These are phyloP conservation scores for Microtus oregoni DNA, from an alignment of 2,113 vertebrate genomes.

Conservation along the genomic window DNA sequence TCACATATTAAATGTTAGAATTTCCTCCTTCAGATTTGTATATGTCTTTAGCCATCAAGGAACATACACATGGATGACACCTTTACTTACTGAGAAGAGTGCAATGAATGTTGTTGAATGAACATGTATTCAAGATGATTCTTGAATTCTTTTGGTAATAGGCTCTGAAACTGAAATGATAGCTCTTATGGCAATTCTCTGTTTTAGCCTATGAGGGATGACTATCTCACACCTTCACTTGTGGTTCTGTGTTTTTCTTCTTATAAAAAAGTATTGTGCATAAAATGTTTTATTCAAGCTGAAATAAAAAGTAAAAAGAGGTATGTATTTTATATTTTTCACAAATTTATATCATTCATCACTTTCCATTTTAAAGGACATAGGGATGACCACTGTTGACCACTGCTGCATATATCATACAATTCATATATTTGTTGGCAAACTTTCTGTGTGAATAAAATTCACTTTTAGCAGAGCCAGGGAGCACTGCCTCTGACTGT, in stretches of 20 bases:
- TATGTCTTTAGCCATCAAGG: not conserved
- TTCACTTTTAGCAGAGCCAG: not conserved
- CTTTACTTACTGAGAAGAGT: not conserved
- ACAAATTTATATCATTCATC: not conserved
- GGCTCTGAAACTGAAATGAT: not conserved
- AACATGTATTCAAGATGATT: not conserved
- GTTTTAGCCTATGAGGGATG: not conserved
- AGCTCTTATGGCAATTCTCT: not conserved
- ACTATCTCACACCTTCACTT: not conserved
- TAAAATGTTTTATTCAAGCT: not conserved
- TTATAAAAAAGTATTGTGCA: not conserved
- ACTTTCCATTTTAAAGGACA: not conserved
- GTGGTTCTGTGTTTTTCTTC: not conserved
- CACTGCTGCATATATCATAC: not conserved
- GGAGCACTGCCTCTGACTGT: not conserved
- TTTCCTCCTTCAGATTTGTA: not conserved
- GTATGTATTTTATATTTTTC: not conserved
- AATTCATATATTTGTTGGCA: not conserved
- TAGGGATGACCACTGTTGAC: not conserved
- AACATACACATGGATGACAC: not conserved
- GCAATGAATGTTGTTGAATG: not conserved
- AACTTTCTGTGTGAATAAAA: not conserved
- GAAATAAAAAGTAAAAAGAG: not conserved
- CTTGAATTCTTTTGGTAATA: not conserved
- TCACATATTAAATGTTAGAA: not conserved